Evolutionary conservation across 2,797 vertebrate species (phyloP).

Genomic region (Pogonophryne albipinna): DNA sequence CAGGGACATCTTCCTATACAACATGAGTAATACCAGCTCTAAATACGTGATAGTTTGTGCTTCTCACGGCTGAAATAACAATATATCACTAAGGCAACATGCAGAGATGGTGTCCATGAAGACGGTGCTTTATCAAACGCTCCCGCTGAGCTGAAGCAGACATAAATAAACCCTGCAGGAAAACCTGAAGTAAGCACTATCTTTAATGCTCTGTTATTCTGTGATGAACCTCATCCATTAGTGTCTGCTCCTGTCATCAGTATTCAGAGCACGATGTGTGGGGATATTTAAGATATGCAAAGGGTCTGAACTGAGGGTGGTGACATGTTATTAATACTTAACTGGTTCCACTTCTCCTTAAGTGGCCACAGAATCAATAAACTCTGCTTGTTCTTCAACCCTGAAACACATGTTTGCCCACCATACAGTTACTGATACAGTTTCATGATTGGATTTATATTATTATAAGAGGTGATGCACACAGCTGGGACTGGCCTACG

Average conservation of each 20-base stretch:
- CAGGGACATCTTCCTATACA: constrained; percentile 7
- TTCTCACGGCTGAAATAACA: constrained; percentile 17
- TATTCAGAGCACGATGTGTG: too few relatives aligned
- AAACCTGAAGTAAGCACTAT: constrained; percentile 43
- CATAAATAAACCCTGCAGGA: constrained; percentile 43
- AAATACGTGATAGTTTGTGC: constrained; percentile 38
- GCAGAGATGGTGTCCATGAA: constrained; percentile 33
- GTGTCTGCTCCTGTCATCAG: background rate
- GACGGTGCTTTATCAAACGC: constrained; percentile 35
- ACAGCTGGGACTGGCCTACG: too few relatives aligned
- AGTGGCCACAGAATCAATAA: too few relatives aligned
- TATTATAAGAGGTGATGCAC: too few relatives aligned
- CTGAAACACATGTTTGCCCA: too few relatives aligned
- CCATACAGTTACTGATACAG: too few relatives aligned
- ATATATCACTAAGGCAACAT: constrained; percentile 20
- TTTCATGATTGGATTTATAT: too few relatives aligned
- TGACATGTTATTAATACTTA: too few relatives aligned
- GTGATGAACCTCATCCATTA: constrained; percentile 46
- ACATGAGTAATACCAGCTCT: constrained; percentile 40
- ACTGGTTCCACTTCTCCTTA: too few relatives aligned
- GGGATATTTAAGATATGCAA: too few relatives aligned
- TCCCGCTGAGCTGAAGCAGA: background rate
- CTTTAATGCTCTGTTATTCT: constrained; percentile 55
- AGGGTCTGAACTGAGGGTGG: too few relatives aligned
- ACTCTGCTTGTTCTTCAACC: too few relatives aligned